A percentile compares a stretch with the other conserved stretches of the same genome.
phyloP scores from a whole-genome alignment of 2,888 invertebrate genomes.

The Macrosoma leucophasiata region DNA sequence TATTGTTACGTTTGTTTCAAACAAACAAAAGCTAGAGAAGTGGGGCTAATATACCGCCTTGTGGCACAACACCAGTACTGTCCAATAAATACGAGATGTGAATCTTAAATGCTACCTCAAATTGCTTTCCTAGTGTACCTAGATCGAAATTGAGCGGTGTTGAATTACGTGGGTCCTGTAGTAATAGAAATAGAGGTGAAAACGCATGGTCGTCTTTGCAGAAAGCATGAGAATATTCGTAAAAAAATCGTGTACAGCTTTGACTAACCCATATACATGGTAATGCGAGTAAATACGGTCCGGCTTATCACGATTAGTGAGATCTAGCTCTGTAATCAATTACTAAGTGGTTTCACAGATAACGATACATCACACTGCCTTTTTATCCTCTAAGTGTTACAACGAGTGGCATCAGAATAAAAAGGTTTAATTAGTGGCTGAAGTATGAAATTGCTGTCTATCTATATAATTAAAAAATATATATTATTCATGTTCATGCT shows the following conservation, averaged over 20 bases:
- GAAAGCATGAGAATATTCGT: conserved; percentile 13
- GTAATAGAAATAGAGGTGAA: conserved; percentile 14
- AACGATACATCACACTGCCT: too few relatives aligned
- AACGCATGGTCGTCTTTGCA: conserved; percentile 12
- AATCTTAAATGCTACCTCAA: conserved; percentile 31
- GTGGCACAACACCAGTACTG: conserved; percentile 29
- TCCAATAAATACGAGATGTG: conserved; percentile 31
- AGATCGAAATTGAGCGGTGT: conserved; percentile 17
- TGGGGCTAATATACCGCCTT: conserved; percentile 27
- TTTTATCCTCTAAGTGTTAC: too few relatives aligned
- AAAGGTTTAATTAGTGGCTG: too few relatives aligned
- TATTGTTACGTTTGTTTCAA: conserved; percentile 35
- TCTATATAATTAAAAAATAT: too few relatives aligned
- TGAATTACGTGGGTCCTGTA: conserved; percentile 13
- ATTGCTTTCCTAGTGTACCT: conserved; percentile 28
- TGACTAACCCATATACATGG: conserved; percentile 15
- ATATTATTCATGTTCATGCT: too few relatives aligned
- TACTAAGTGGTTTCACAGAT: too few relatives aligned
- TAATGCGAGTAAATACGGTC: conserved; percentile 13
- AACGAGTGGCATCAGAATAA: too few relatives aligned
- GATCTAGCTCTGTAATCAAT: too few relatives aligned
- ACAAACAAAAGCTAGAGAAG: conserved; percentile 33
- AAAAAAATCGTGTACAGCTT: conserved; percentile 13
- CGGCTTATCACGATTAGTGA: too few relatives aligned
- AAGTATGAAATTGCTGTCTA: too few relatives aligned